Percentiles rank a stretch among this genome's conserved stretches.
Conservation (phyloP, 2,113 vertebrate genomes). For the Notothenia coriiceps region DNA sequence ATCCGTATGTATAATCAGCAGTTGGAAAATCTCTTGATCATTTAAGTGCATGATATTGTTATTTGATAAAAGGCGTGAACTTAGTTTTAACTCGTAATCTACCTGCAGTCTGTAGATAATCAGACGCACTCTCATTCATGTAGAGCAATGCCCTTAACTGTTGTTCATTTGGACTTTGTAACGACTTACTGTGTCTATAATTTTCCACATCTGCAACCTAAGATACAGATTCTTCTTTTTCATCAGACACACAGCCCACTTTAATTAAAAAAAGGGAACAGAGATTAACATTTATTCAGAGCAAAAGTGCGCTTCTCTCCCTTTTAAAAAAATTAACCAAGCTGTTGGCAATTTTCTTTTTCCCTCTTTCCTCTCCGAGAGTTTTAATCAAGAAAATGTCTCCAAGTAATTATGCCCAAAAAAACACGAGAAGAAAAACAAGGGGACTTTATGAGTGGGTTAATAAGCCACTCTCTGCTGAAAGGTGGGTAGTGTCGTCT, state of each 20-base stretch:
- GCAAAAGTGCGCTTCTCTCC: neutral
- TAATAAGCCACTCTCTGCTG: conserved; percentile 55
- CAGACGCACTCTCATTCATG: conserved; percentile 14
- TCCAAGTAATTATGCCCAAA: conserved; percentile 53
- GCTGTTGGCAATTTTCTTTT: conserved; percentile 32
- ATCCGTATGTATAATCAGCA: conserved; percentile 49
- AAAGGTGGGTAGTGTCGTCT: conserved; percentile 49
- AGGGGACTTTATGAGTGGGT: conserved; percentile 48
- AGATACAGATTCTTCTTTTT: conserved; percentile 4
- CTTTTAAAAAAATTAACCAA: conserved; percentile 20
- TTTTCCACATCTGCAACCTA: conserved; percentile 17
- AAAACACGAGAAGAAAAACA: conserved; percentile 33
- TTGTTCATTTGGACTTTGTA: conserved; percentile 37
- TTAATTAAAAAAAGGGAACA: conserved; percentile 24
- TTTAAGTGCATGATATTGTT: conserved; percentile 48
- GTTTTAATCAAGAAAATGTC: conserved; percentile 65
- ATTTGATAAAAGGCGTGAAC: conserved; percentile 49
- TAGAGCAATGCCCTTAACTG: neutral
- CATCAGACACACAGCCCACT: neutral
- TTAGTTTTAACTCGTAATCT: conserved; percentile 55
- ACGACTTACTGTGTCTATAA: conserved; percentile 8
- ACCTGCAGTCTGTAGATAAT: conserved; percentile 57
- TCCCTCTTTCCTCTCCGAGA: neutral
- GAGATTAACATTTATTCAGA: conserved; percentile 47
- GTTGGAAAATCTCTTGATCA: conserved; percentile 35